A percentile compares a stretch with the other conserved stretches of the same genome.
Conservation (phyloP, 2,888 invertebrate species). For the Shargacucullia verbasci region DNA sequence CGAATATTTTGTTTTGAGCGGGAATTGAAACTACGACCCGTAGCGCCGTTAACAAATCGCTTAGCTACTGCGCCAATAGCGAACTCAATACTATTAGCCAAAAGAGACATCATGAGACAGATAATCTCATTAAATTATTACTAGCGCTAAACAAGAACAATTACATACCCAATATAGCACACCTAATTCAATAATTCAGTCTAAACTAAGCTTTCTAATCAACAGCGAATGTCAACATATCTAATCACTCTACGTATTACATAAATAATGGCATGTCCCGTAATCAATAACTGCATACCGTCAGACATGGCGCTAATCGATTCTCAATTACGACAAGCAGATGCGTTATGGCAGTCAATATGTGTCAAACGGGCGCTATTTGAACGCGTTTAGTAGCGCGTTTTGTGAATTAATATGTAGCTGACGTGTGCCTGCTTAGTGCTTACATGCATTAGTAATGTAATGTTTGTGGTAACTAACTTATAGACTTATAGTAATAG, state of each 20-base stretch:
- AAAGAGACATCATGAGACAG: too few relatives aligned
- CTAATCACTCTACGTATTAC: conserved; percentile 40
- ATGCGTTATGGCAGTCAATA: conserved; percentile 56
- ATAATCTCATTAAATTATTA: too few relatives aligned
- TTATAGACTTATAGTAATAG: too few relatives aligned
- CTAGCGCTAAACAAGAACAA: background rate
- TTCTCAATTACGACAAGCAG: conserved; percentile 60
- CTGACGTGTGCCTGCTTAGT: too few relatives aligned
- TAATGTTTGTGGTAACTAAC: too few relatives aligned
- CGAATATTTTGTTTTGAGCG: too few relatives aligned
- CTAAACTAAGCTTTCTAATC: conserved; percentile 20
- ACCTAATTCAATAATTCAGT: conserved; percentile 10
- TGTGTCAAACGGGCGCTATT: conserved; percentile 59
- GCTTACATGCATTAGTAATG: too few relatives aligned
- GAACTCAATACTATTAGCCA: too few relatives aligned
- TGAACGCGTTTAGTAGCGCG: conserved; percentile 56
- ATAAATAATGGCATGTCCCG: conserved; percentile 39
- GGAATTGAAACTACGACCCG: too few relatives aligned
- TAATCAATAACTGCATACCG: conserved; percentile 40
- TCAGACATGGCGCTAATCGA: conserved; percentile 63
- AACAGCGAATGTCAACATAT: conserved; percentile 26
- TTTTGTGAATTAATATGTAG: conserved; percentile 27
- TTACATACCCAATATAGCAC: background rate
- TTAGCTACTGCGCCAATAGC: too few relatives aligned
- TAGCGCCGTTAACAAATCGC: too few relatives aligned